Conservation (phyloP, 2,797 vertebrate genomes). For the Dendrocincla tyrannina region DNA sequence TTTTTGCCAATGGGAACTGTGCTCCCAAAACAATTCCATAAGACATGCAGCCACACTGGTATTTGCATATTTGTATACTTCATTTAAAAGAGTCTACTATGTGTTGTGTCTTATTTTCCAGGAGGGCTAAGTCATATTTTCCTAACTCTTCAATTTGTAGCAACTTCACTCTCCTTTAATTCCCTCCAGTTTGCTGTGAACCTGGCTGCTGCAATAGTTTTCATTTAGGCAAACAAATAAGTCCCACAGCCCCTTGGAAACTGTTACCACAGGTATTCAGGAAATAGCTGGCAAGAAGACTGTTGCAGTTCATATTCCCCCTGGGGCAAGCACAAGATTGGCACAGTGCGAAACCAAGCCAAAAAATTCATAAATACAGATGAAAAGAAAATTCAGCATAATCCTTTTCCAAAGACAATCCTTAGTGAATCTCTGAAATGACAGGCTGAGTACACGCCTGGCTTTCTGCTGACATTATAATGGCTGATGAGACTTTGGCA, state of each 20-base stretch:
- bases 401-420: neutral
- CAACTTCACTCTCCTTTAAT: neutral
- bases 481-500: neutral
- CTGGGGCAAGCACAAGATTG: neutral
- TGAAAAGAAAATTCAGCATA: constrained; percentile 51
- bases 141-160: neutral
- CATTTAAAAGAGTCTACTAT: neutral
- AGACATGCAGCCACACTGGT: neutral
- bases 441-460: neutral
- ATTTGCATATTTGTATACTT: neutral
- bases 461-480: neutral
- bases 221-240: neutral
- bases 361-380: constrained; percentile 31
- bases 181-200: neutral
- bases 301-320: neutral
- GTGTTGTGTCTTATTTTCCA: neutral
- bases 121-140: neutral
- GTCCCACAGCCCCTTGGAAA: neutral
- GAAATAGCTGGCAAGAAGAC: constrained; percentile 2
- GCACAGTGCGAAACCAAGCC: neutral
- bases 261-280: constrained; percentile 23
- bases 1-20: neutral
- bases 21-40: constrained; percentile 9
- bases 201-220: neutral
- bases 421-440: neutral